Base-by-base conservation (phyloP, 2,797 vertebrate genomes). In the Dendrocincla fuliginosa region DNA sequence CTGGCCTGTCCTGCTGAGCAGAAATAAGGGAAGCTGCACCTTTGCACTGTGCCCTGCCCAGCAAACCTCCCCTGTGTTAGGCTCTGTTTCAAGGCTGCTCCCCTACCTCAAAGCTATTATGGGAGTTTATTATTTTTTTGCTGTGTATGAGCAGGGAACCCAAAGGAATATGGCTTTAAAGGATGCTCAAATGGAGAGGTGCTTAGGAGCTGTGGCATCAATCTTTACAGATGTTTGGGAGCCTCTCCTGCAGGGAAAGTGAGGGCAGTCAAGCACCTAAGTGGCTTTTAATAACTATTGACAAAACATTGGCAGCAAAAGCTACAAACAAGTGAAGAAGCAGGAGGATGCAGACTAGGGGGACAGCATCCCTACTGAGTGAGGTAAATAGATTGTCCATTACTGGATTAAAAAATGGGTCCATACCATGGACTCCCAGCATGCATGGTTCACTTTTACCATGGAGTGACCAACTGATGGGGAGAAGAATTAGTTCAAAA, bases 391-490 rank as follows among this genome's bases (percentile, higher is more conserved):
- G 57, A 33, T 17, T 39, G 4, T 41, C n/a, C 17, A 4, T 33
- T 71, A 24, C 11, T n/a, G 50, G 8, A 33, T 57, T 50, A 60
- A 39, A 50, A 74, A 4, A 8, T 50, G 57, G 12, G 42, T 71
- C 23, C 1, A 1, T 44, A 55, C 16, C 0, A 0, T n/a, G n/a
- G 16, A 5, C 1, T 68, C 23, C 49, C 30, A 16, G 30, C 7
- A 3, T 7, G 4, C 10, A 3, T n/a, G 17, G 15, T 42, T 83
- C 67, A 23, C 13, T 75, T 53, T 50, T 75, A 3, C 30, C n/a
- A 16, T 25, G 24, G 37, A 80, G 10, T 67, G 28, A 22, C 7
- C 4, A 2, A 0, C 37, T 59, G 25, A 11, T 11, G 18, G 12
- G 24, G 13, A 78, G 19, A 81, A 8, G 22, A 9, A 22, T 63